These are phyloP conservation scores for Garrulus glandarius DNA, from an alignment of 2,797 vertebrate species.

Conservation along the genomic window DNA sequence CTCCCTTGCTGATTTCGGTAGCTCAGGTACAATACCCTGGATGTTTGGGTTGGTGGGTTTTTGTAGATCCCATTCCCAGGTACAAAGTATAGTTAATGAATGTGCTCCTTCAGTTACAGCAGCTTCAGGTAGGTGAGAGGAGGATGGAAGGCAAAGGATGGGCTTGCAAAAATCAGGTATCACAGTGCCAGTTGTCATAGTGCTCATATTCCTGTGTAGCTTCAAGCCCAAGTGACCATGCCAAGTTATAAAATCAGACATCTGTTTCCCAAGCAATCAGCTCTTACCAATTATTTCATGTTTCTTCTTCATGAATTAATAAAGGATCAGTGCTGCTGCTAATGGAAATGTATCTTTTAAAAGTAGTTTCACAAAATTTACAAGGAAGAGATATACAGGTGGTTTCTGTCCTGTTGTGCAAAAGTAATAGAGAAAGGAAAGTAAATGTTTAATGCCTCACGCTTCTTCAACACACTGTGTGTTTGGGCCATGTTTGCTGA, in stretches of 20 bases:
- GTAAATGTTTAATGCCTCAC: neutral
- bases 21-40: neutral
- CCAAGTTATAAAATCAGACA: neutral
- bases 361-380: neutral
- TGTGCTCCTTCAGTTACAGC: neutral
- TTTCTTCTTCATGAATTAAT: neutral
- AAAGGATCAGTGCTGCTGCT: neutral
- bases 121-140: neutral
- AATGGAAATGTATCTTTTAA: neutral
- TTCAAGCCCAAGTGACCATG: neutral
- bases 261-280: neutral
- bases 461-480: neutral
- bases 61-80: neutral
- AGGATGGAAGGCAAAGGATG: neutral
- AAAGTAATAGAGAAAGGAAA: neutral
- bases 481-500: neutral
- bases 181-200: rapidly evolving
- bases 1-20: neutral
- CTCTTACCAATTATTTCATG: neutral
- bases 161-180: neutral
- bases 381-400: neutral
- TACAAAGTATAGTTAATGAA: neutral
- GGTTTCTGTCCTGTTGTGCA: neutral
- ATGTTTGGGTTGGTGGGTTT: neutral
- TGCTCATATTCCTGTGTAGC: neutral